Evolutionary conservation across 2,797 vertebrate species (phyloP).

Genomic region (Urophycis tenuis): DNA sequence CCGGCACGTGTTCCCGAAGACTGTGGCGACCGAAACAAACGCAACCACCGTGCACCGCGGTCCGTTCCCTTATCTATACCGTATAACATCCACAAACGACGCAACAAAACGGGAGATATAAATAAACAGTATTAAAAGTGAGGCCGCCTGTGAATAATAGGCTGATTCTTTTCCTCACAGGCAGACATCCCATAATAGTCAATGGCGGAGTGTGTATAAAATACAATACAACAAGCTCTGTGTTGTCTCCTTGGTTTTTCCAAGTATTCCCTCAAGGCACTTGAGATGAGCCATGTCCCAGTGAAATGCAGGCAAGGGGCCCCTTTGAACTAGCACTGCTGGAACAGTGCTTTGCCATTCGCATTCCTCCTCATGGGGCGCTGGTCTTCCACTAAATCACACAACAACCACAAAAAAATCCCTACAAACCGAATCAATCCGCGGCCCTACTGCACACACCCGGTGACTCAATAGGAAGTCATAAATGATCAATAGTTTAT

Average conservation of each 20-base stretch:
- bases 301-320: constrained; percentile 29
- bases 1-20: no score
- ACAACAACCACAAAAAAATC: neutral
- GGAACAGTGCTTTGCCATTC: neutral
- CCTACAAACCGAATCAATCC: no score
- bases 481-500: neutral
- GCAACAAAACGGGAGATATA: neutral
- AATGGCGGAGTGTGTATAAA: constrained; percentile 18
- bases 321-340: neutral
- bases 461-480: constrained; percentile 6
- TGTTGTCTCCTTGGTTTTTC: constrained; percentile 30
- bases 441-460: no score
- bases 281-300: constrained; percentile 45
- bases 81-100: neutral
- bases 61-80: no score
- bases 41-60: no score
- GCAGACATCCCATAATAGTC: constrained; percentile 8
- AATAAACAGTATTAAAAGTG: neutral
- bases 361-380: neutral
- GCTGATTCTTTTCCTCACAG: constrained; percentile 1
- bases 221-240: constrained; percentile 33
- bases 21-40: no score
- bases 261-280: constrained; percentile 56
- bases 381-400: neutral
- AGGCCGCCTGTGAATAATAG: neutral